phyloP scores from a whole-genome alignment of 1,140 invertebrate genomes.

The Ips nitidus region DNA sequence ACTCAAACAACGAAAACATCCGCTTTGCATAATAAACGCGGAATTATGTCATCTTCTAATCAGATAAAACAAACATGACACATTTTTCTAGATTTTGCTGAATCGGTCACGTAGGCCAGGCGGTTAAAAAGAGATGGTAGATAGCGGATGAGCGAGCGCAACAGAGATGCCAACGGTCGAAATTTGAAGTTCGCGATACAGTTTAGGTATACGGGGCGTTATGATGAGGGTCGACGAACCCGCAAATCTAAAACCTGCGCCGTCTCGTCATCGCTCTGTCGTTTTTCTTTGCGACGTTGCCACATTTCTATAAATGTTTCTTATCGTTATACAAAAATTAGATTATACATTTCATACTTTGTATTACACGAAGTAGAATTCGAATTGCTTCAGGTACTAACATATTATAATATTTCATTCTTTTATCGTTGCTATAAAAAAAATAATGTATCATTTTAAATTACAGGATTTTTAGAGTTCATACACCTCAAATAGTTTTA shows the following conservation, averaged over 20 bases:
- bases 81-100: background rate
- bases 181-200: slow-evolving; percentile 4
- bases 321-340: too few relatives aligned
- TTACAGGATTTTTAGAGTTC: too few relatives aligned
- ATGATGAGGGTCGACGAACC: slow-evolving; percentile 19
- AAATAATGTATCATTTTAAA: too few relatives aligned
- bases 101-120: slow-evolving; percentile 7
- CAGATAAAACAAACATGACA: too few relatives aligned
- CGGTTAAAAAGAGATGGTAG: background rate
- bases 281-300: slow-evolving; percentile 19
- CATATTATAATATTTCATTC: too few relatives aligned
- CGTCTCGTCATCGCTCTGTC: slow-evolving; percentile 4
- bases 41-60: too few relatives aligned
- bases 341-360: too few relatives aligned
- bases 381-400: too few relatives aligned
- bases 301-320: background rate
- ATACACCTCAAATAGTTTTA: too few relatives aligned
- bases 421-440: too few relatives aligned
- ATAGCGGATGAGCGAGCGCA: background rate
- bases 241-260: slow-evolving; percentile 22
- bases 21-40: too few relatives aligned
- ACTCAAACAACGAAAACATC: background rate
- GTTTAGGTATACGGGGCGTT: slow-evolving; percentile 17
- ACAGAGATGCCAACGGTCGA: background rate
- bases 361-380: too few relatives aligned